Percentiles rank a stretch among this genome's conserved stretches.
Conservation (phyloP, 2,888 invertebrate species). For the Cantharis flavilabris region DNA sequence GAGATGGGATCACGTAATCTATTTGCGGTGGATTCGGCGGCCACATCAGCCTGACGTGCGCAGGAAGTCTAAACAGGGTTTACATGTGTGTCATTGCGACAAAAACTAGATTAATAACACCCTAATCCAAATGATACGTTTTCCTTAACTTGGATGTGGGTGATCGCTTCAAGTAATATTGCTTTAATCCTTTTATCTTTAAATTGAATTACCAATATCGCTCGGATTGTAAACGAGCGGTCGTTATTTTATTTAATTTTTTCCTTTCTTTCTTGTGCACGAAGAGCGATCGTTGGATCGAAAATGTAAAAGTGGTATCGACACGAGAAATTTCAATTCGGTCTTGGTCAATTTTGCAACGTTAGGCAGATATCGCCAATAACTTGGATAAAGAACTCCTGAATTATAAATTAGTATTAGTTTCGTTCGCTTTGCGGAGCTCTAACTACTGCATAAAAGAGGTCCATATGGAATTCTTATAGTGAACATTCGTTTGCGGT, state of each 20-base stretch:
- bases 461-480: constrained; percentile 13
- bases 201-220: constrained; percentile 9
- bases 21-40: constrained; percentile 52
- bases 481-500: constrained; percentile 19
- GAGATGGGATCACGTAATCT: constrained; percentile 56
- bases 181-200: constrained; percentile 7
- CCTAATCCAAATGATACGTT: constrained; percentile 40
- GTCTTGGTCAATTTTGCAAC: not conserved
- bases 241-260: not conserved
- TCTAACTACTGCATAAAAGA: constrained; percentile 21
- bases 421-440: constrained; percentile 2
- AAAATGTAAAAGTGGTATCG: not conserved
- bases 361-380: not conserved
- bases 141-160: constrained; percentile 42
- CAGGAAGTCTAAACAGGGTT: constrained; percentile 44
- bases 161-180: constrained; percentile 14
- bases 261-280: not conserved
- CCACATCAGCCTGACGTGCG: constrained; percentile 48
- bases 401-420: constrained; percentile 12
- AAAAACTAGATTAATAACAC: constrained; percentile 51
- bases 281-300: not conserved
- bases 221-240: not conserved
- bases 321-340: not conserved
- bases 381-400: constrained; percentile 6
- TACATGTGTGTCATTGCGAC: constrained; percentile 45